Evolutionary conservation across 2,113 vertebrate species (phyloP).

Genomic region (Hippocampus zosterae): DNA sequence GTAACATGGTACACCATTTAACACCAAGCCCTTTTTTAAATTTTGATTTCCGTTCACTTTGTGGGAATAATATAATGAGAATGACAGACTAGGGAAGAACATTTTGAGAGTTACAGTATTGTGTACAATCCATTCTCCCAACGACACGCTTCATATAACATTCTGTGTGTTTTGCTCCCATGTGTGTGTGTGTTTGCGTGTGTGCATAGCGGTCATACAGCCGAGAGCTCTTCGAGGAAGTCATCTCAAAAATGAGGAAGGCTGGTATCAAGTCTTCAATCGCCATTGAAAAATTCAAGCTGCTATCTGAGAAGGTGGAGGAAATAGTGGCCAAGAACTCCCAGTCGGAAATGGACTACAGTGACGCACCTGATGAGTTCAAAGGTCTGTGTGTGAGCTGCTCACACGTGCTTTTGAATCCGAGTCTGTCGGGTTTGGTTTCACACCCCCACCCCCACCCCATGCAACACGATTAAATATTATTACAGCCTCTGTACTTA

Average conservation of each 20-base stretch:
- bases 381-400: constrained; percentile 72
- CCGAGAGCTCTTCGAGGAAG: constrained; percentile 94
- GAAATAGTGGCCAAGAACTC: constrained; percentile 95
- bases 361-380: constrained; percentile 96
- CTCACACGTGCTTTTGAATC: not conserved
- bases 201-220: constrained; percentile 88
- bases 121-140: not conserved
- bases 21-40: not conserved
- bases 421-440: not conserved
- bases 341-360: constrained; percentile 96
- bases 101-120: not conserved
- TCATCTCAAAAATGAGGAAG: constrained; percentile 97
- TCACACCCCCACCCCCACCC: not conserved
- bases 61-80: not conserved
- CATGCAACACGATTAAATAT: not conserved
- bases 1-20: not conserved
- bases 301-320: constrained; percentile 92
- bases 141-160: not conserved
- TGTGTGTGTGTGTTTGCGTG: no score
- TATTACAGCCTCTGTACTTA: not conserved
- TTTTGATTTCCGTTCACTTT: not conserved
- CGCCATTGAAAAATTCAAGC: constrained; percentile 97
- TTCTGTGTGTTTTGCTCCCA: not conserved
- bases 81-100: not conserved
- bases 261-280: constrained; percentile 98